Evolutionary conservation across 2,888 invertebrate genomes (phyloP).

Genomic region (Glaucopsyche alexis): DNA sequence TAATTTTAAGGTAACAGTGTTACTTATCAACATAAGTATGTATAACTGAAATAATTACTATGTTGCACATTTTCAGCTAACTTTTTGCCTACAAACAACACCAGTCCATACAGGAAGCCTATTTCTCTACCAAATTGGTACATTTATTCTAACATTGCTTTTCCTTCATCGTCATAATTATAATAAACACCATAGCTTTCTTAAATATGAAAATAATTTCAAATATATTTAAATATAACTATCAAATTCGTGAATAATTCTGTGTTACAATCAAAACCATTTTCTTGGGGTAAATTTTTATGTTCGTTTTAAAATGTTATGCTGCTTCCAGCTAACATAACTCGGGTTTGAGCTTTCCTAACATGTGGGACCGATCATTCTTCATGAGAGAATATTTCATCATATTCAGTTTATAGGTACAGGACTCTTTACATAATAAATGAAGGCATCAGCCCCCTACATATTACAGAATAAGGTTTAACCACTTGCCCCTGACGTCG

Average conservation of each 20-base stretch:
- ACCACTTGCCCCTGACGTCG: background rate
- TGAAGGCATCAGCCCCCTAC: background rate
- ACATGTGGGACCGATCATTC: background rate
- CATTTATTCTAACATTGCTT: constrained; percentile 28
- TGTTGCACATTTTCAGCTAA: constrained; percentile 1
- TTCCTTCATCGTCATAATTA: background rate
- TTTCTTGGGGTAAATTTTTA: background rate
- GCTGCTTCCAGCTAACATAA: background rate
- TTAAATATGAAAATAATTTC: background rate
- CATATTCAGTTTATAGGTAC: background rate
- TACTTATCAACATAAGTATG: background rate
- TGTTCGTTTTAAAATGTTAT: background rate
- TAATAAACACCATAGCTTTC: background rate
- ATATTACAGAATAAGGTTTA: background rate
- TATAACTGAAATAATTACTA: background rate
- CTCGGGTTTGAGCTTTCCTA: background rate
- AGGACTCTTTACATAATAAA: background rate
- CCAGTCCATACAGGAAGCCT: constrained; percentile 18
- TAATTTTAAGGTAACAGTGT: background rate
- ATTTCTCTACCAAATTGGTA: constrained; percentile 16
- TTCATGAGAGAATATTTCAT: background rate
- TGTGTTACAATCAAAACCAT: background rate
- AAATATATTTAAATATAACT: background rate
- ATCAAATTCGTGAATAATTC: background rate
- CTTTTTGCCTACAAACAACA: background rate